phyloP scores from a whole-genome alignment of 2,113 vertebrate species.

The Xiphophorus maculatus region DNA sequence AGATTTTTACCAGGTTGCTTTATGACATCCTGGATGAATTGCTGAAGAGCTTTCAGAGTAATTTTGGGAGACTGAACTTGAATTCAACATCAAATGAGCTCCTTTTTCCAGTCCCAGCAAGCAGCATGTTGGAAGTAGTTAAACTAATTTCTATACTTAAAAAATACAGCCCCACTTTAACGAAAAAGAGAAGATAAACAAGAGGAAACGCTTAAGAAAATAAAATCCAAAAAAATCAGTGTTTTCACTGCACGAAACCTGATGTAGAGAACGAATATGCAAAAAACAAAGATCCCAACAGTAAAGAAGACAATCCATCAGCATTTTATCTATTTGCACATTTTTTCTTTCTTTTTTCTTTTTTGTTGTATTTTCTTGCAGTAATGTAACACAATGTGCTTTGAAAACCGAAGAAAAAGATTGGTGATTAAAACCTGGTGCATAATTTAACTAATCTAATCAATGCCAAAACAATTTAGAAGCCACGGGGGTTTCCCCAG shows the following conservation, averaged over 20 bases:
- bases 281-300: background rate
- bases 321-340: background rate
- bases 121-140: background rate
- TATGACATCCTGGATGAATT: too few relatives aligned
- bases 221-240: too few relatives aligned
- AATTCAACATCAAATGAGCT: background rate
- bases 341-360: background rate
- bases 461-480: slow-evolving; percentile 1
- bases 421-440: slow-evolving; percentile 15
- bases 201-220: background rate
- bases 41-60: too few relatives aligned
- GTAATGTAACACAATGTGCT: background rate
- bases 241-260: too few relatives aligned
- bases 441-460: slow-evolving; percentile 20
- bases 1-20: too few relatives aligned
- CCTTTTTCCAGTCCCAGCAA: background rate
- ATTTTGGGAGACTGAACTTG: background rate
- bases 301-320: background rate
- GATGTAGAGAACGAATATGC: too few relatives aligned
- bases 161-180: background rate
- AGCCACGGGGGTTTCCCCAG: background rate
- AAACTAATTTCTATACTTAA: background rate
- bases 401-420: slow-evolving; percentile 2
- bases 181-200: background rate
- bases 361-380: background rate